Base-by-base conservation (phyloP, 2,113 vertebrate species). In the Trogon surrucura region DNA sequence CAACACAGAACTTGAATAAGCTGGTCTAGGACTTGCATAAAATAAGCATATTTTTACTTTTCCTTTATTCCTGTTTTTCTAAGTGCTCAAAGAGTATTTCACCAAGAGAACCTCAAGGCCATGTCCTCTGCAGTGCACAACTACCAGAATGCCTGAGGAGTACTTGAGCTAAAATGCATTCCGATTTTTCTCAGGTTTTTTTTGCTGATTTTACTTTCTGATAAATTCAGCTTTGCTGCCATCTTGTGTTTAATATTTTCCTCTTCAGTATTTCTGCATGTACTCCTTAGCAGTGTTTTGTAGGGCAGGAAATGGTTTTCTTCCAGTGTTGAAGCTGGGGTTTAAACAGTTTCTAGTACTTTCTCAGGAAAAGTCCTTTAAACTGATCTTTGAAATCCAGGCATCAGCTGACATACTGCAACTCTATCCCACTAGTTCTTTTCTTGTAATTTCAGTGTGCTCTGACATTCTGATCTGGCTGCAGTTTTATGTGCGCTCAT, bases 141-240 rank as follows among this genome's bases (percentile, higher is more conserved):
- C 56, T 90, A n/a, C 44, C 29, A 51, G 27, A 85, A 91, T 75
- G 67, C 47, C 61, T 84, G 57, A 85, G 38, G 48, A 74, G 16
- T 73, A n/a, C 57, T 90, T 81, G 21, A 75, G 62, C 14, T 32
- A 30, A 88, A 65, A 89, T 32, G 2, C 57, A 32, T 58, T 78
- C 36, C 66, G 17, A 56, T 66, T 94, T 93, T 83, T 66, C 38
- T 77, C 30, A 23, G 26, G 25, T 2, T 1, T 58, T 48, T 47
- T 70, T 60, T 41, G 1, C 10, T 32, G 6, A 30, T 74, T 90
- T 38, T 65, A 2, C 47, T 89, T 77, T 65, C 9, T 67, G 47
- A 89, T 97, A 88, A 58, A 26, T 96, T 97, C 80, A 62, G 51
- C 83, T 95, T 89, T 97, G 88, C 97, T 98, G 97, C 97, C 98